Percentiles rank a stretch among this genome's conserved stretches.
phyloP scores from a whole-genome alignment of 2,113 vertebrate genomes.

The Toxotes chatareus region DNA sequence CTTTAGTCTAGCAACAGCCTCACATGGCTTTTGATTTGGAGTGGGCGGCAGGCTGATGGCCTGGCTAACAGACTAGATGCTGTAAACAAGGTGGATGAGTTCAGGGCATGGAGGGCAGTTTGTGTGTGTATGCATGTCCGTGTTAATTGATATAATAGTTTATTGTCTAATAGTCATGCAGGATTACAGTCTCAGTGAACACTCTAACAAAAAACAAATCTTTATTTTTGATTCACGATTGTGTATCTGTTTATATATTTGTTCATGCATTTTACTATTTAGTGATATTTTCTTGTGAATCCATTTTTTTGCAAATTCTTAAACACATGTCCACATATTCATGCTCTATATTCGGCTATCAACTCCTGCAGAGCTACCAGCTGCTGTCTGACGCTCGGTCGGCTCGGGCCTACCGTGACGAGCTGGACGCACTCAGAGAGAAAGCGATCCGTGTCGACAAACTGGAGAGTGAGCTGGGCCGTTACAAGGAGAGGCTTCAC shows the following conservation, averaged over 20 bases:
- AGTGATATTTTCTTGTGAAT: background rate
- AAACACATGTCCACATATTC: background rate
- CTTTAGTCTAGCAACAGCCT: constrained; percentile 63
- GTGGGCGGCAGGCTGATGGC: constrained; percentile 14
- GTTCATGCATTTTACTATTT: background rate
- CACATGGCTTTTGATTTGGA: constrained; percentile 61
- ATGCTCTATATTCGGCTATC: background rate
- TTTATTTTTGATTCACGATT: too few species aligned
- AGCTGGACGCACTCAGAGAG: constrained; percentile 94
- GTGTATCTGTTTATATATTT: too few species aligned
- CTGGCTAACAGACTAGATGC: constrained; percentile 4
- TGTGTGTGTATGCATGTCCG: background rate
- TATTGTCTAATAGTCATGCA: background rate
- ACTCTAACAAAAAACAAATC: background rate
- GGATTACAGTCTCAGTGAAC: constrained; percentile 1
- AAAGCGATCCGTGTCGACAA: constrained; percentile 97
- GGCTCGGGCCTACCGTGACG: constrained; percentile 95
- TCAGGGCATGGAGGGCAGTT: background rate
- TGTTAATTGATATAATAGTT: background rate
- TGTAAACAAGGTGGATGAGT: constrained; percentile 45
- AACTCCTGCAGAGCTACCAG: constrained; percentile 89
- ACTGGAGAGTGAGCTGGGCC: constrained; percentile 95
- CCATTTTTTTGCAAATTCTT: background rate
- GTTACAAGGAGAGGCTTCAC: constrained; percentile 95
- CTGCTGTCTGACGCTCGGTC: constrained; percentile 94